These are phyloP conservation scores for Thereva unica DNA, from an alignment of 2,888 invertebrate genomes.

Conservation along the genomic window DNA sequence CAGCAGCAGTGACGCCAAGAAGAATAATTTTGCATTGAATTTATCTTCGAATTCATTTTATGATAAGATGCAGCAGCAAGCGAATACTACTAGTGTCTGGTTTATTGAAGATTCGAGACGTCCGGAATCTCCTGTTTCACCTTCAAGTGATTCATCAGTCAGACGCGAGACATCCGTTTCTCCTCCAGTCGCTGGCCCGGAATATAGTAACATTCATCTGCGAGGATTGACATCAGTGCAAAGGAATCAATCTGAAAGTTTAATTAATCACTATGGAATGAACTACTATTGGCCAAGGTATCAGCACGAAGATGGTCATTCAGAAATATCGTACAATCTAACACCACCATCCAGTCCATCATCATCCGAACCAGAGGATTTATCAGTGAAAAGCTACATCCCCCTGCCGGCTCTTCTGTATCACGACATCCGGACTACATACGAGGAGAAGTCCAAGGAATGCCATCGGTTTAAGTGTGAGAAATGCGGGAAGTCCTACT, in stretches of 20 bases:
- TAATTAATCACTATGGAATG: constrained; percentile 44
- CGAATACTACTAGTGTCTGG: constrained; percentile 14
- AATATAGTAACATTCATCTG: constrained; percentile 49
- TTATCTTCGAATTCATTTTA: constrained; percentile 48
- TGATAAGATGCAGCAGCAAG: constrained; percentile 27
- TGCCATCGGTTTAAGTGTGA: constrained; percentile 82
- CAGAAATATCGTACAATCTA: constrained; percentile 47
- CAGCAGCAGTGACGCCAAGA: constrained; percentile 46
- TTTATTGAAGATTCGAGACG: background rate
- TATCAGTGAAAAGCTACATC: constrained; percentile 53
- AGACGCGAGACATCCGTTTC: constrained; percentile 49
- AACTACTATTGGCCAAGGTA: constrained; percentile 51
- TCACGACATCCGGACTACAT: constrained; percentile 11
- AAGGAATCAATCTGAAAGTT: constrained; percentile 7
- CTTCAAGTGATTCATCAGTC: constrained; percentile 36
- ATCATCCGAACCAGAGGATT: constrained; percentile 54
- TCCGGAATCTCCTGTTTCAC: constrained; percentile 31
- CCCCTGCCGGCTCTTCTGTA: constrained; percentile 47
- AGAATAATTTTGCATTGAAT: constrained; percentile 51
- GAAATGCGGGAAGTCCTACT: constrained; percentile 92
- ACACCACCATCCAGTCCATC: constrained; percentile 55
- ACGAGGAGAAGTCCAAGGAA: constrained; percentile 39
- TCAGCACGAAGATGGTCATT: constrained; percentile 49
- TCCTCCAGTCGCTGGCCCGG: constrained; percentile 45
- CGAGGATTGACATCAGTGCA: constrained; percentile 49